Conservation (phyloP, 2,113 vertebrate genomes). For the Scopus umbretta region DNA sequence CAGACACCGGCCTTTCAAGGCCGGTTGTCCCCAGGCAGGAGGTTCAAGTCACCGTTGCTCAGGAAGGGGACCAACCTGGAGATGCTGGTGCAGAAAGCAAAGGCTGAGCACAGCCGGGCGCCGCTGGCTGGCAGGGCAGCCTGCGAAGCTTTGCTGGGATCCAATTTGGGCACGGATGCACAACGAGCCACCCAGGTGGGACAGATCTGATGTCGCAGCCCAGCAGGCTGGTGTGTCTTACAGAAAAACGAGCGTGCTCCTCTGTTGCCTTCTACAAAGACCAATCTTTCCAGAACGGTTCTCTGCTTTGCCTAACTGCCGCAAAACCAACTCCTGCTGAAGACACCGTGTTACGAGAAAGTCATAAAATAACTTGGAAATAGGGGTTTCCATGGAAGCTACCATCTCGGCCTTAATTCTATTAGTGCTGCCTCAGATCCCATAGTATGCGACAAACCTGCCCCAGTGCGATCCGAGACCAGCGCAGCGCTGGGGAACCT, state of each 20-base stretch:
- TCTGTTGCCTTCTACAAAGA: rapidly evolving
- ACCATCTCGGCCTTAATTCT: not conserved
- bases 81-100: not conserved
- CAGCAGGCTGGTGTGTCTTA: not conserved
- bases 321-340: not conserved
- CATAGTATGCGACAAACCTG: not conserved
- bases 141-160: too few relatives aligned
- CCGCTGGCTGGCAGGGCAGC: not conserved
- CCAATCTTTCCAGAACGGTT: not conserved
- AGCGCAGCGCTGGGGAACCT: not conserved
- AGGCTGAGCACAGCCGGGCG: not conserved
- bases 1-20: not conserved
- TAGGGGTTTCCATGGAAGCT: constrained; percentile 32
- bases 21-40: not conserved
- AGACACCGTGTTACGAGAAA: not conserved
- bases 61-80: not conserved
- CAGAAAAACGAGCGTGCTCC: rapidly evolving
- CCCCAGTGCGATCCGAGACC: not conserved
- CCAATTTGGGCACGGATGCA: rapidly evolving
- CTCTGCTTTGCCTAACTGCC: not conserved
- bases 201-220: rapidly evolving
- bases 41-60: not conserved
- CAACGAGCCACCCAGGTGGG: rapidly evolving
- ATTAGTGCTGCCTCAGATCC: not conserved
- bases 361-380: not conserved